Conservation (phyloP, 2,888 invertebrate species). For the Orthonychiurus folsomi region DNA sequence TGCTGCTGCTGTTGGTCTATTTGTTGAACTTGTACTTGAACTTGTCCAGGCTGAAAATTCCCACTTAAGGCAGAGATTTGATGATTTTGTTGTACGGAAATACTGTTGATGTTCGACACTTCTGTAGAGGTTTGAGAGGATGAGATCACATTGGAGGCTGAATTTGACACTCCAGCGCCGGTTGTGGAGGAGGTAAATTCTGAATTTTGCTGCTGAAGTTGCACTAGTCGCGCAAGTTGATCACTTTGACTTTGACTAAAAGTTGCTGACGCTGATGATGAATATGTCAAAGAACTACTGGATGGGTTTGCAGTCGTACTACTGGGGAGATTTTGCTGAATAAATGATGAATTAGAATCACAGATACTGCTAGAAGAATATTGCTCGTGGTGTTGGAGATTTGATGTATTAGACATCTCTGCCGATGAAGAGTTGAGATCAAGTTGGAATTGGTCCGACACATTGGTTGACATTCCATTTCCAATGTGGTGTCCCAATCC, state of each 20-base stretch:
- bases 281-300: background rate
- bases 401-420: no score
- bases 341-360: constrained; percentile 35
- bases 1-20: constrained; percentile 3
- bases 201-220: constrained; percentile 13
- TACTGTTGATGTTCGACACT: background rate
- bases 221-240: constrained; percentile 9
- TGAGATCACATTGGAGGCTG: background rate
- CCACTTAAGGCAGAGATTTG: constrained; percentile 1
- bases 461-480: constrained; percentile 2
- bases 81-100: background rate
- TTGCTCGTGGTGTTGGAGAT: no score
- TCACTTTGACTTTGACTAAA: constrained; percentile 19
- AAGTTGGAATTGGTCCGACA: constrained; percentile 13
- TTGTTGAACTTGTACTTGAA: background rate
- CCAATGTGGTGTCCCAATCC: constrained; percentile 17
- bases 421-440: no score
- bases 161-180: background rate
- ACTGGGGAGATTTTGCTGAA: constrained; percentile 25
- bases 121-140: background rate
- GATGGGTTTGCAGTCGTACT: constrained; percentile 29
- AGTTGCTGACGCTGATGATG: constrained; percentile 12
- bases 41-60: background rate
- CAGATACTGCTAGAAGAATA: constrained; percentile 31
- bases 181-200: background rate